These are phyloP conservation scores for Felis catus DNA, from an alignment of 2,113 vertebrate species.

Conservation along the genomic window DNA sequence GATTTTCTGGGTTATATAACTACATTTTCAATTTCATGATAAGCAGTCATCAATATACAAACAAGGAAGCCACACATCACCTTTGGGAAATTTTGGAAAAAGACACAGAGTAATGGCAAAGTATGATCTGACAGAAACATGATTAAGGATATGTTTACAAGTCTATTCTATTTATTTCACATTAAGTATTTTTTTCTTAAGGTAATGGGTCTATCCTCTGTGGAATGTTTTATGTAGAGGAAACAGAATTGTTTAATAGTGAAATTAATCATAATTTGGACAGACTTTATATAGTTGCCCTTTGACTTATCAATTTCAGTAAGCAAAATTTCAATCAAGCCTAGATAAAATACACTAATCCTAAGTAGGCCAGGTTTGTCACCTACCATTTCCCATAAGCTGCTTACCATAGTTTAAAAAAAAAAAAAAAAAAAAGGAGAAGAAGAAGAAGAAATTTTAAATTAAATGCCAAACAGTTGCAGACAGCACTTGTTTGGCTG, in stretches of 20 bases:
- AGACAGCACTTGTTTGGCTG: conserved; percentile 88
- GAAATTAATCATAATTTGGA: conserved; percentile 80
- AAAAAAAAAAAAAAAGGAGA: conserved; percentile 63
- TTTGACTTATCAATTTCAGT: conserved; percentile 86
- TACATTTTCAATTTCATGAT: not conserved
- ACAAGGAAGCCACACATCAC: not conserved
- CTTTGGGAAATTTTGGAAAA: not conserved
- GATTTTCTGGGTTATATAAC: not conserved
- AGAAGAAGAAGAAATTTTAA: conserved; percentile 82
- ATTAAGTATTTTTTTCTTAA: not conserved
- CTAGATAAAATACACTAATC: conserved; percentile 89
- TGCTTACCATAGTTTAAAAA: conserved; percentile 84
- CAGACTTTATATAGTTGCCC: conserved; percentile 79
- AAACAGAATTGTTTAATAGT: not conserved
- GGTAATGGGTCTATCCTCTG: not conserved
- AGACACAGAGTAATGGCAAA: not conserved
- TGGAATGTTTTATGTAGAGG: not conserved
- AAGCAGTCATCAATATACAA: not conserved
- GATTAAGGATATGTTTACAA: not conserved
- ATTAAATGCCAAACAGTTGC: conserved; percentile 89
- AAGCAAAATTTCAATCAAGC: conserved; percentile 88
- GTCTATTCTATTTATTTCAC: not conserved
- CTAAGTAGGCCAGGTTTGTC: conserved; percentile 87
- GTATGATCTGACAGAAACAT: not conserved
- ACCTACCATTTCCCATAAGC: conserved; percentile 90